Evolutionary conservation across 1,140 invertebrate genomes (phyloP), one percentile per base, ranked within the genome.

Genomic region (Heliconius melpomene): DNA sequence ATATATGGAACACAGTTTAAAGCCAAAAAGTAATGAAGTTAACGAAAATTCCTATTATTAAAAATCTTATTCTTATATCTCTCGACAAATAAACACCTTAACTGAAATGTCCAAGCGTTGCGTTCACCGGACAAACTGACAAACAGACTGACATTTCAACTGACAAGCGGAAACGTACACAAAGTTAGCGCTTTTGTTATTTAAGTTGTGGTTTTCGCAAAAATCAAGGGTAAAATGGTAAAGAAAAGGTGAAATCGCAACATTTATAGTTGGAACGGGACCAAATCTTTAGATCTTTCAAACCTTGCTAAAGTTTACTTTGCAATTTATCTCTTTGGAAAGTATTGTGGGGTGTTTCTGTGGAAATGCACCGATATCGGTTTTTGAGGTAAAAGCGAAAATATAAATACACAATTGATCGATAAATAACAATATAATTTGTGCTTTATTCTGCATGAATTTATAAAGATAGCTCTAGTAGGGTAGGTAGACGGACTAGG

Each of bases 211-310:
- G 60, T 66, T 13, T 29, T 66, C 60, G 13, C 23, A 66, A 66
- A 66, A 66, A 66, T 66, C 60, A 66, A 66, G 23, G 11, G 60
- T 66, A 66, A 66, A 66, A 66, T 66, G 60, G 26, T 20, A 38
- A 23, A 72, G 71, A 72, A 72, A 72, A 72, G 71, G 71, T 72
- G 71, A 38, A 72, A 38, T 38, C 9, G 2, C 71, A 72, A 72
- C 36, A 72, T 72, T 72, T 38, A 72, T 20, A 36, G 71, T 72
- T 72, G 71, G 71, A 36, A 40, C 71, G 16, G 32, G n/a, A 38
- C 71, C 71, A 72, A 72, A 66, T 66, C 26, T 23, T 66, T n/a
- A 29, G 26, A 66, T 66, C 23, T 66, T 66, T 66, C 60, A 29
- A 66, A 66, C 23, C 60, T 66, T 29, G 26, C 26, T 29, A 13